These are phyloP conservation scores for Axea sp. DNA, from an alignment of 2,888 invertebrate genomes.

Conservation along the genomic window DNA sequence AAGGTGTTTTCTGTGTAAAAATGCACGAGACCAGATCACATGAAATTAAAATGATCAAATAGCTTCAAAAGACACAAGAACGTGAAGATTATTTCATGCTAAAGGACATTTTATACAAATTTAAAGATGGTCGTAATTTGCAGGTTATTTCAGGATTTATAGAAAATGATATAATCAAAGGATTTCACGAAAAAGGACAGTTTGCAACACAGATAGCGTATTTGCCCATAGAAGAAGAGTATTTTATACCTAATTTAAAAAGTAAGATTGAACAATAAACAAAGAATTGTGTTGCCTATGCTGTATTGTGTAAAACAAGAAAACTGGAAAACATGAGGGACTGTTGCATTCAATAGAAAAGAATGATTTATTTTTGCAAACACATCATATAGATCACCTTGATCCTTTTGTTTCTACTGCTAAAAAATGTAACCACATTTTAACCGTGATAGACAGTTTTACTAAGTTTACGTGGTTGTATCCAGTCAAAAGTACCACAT, in stretches of 20 bases:
- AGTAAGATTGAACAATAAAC: neutral
- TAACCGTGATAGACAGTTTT: conserved; percentile 21
- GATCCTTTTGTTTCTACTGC: conserved; percentile 22
- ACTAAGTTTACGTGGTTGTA: conserved; percentile 43
- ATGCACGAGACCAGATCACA: conserved; percentile 26
- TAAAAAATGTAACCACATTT: conserved; percentile 27
- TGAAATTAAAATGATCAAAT: conserved; percentile 9
- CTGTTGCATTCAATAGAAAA: conserved; percentile 41
- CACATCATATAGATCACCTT: conserved; percentile 32
- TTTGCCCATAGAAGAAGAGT: too few species aligned
- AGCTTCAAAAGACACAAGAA: conserved; percentile 15
- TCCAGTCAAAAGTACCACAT: conserved; percentile 20
- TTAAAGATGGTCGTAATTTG: conserved; percentile 15
- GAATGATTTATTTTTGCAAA: conserved; percentile 7
- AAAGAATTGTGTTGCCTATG: neutral
- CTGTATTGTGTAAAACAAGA: conserved; percentile 8
- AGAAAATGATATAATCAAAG: conserved; percentile 22
- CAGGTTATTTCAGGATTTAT: conserved; percentile 18
- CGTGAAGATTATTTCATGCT: conserved; percentile 26
- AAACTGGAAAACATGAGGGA: conserved; percentile 43
- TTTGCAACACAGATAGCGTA: conserved; percentile 8
- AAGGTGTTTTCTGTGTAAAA: conserved; percentile 8
- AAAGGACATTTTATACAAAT: conserved; percentile 18
- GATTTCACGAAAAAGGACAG: conserved; percentile 2
- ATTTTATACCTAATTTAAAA: too few species aligned